Evolutionary conservation across 2,888 invertebrate species (phyloP), one percentile per base, ranked within the genome.

Genomic region (Colostygia pectinataria): DNA sequence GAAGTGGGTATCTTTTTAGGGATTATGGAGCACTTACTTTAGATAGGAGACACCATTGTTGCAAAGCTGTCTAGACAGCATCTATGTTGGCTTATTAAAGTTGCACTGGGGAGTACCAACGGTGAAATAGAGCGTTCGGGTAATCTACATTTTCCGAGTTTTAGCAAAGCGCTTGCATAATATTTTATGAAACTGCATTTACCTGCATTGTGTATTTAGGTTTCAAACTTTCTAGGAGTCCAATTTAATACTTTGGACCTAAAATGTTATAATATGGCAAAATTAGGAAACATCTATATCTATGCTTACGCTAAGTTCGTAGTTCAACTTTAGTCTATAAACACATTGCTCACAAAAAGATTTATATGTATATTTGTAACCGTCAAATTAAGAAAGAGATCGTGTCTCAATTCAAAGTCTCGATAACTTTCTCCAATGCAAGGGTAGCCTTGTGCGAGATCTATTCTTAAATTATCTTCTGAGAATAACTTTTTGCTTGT

Each of bases 41-140:
- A 33, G 13, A 45, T 36, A 62, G 54, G 52, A 61, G 55, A 55
- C 38, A 54, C 55, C 27, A 52, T 58, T 62, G 60, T 63, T 63
- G 46, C 38, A 50, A 63, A 61, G 60, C 47, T 62, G 68, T 72
- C 66, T 73, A 70, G 65, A 70, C 68, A 41, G 25, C 43, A 58
- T 60, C 59, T 56, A 33, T 37, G 34, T 36, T 39, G 42, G 50
- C 45, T 47, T 51, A 53, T 47, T 57, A 46, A 48, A 51, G 45
- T 54, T 56, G 10, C 40, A 31, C 23, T 28, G 3, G 32, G 37
- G 20, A 23, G 18, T 43, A 27, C 28, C 9, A 13, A 39, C 18
- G 14, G 5, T 33, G 28, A 18, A 15, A 37, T 23, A 7, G 34
- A 32, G 14, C 20, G 5, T 25, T 18, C 5, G 9, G 4, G 28